Percentiles rank a stretch among this genome's conserved stretches.
Conservation (phyloP, 1,140 invertebrate genomes). For the Diprion similis region DNA sequence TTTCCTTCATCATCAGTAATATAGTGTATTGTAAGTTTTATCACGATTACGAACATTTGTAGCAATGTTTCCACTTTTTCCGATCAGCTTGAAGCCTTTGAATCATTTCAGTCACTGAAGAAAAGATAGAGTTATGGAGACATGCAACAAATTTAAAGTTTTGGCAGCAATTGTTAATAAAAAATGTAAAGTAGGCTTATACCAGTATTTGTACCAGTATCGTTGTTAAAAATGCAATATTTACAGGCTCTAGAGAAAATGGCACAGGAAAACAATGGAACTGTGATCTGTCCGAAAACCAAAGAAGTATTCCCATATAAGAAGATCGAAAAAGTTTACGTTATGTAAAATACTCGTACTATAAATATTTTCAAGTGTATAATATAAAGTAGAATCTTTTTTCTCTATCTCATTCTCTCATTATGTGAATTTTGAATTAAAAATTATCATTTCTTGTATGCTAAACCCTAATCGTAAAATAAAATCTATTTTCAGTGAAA, state of each 20-base stretch:
- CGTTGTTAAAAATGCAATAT: constrained; percentile 9
- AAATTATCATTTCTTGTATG: constrained; percentile 21
- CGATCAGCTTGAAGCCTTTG: too few species aligned
- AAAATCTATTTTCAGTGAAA: constrained; percentile 42
- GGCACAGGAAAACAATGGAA: constrained; percentile 86
- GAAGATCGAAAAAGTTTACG: constrained; percentile 93
- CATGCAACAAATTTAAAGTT: too few species aligned
- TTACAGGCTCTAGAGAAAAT: constrained; percentile 84
- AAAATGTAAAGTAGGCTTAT: not conserved
- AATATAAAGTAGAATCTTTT: constrained; percentile 20
- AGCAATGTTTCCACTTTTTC: too few species aligned
- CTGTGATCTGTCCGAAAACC: constrained; percentile 90
- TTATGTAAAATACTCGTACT: constrained; percentile 75
- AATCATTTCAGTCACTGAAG: too few species aligned
- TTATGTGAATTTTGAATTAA: constrained; percentile 10
- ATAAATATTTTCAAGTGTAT: not conserved
- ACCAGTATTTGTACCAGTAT: too few species aligned
- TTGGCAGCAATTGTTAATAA: not conserved
- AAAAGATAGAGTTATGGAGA: too few species aligned
- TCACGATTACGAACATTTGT: constrained; percentile 8
- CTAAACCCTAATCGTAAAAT: constrained; percentile 28
- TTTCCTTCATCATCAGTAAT: constrained; percentile 9
- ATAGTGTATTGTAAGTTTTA: constrained; percentile 3
- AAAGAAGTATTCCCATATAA: constrained; percentile 88
- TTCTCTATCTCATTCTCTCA: constrained; percentile 12